Percentiles rank a stretch among this genome's conserved stretches.
Evolutionary conservation across 2,797 vertebrate genomes (phyloP).

Genomic region (Tamandua tetradactyla): DNA sequence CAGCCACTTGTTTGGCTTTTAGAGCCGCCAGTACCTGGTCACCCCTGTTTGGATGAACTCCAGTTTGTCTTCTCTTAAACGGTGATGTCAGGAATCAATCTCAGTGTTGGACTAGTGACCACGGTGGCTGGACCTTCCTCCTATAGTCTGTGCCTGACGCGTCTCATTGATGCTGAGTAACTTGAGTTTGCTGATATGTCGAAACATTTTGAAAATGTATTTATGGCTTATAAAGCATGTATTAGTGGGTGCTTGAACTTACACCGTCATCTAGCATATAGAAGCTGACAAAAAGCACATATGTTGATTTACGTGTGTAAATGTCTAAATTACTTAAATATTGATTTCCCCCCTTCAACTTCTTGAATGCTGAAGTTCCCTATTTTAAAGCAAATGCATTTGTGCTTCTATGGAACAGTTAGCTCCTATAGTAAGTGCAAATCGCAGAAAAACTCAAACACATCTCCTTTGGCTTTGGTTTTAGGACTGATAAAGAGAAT

Average conservation of each 20-base stretch:
- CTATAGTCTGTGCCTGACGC: not conserved
- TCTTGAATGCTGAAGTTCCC: constrained; percentile 40
- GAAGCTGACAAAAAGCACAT: constrained; percentile 21
- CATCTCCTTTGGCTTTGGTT: not conserved
- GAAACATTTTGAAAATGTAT: constrained; percentile 4
- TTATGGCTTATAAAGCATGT: constrained; percentile 54
- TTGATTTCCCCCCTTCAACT: constrained; percentile 35
- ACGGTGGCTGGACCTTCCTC: not conserved
- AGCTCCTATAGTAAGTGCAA: not conserved
- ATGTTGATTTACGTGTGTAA: constrained; percentile 48
- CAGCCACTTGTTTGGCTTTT: not conserved
- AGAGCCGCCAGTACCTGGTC: not conserved
- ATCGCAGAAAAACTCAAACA: not conserved
- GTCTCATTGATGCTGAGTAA: not conserved
- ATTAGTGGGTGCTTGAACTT: constrained; percentile 32
- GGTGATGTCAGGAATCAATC: not conserved
- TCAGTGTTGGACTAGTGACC: not conserved
- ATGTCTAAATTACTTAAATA: constrained; percentile 57
- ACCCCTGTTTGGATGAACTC: constrained; percentile 7
- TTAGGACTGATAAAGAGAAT: constrained; percentile 14
- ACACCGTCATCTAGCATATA: constrained; percentile 17
- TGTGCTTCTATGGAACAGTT: not conserved
- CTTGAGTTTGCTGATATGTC: not conserved
- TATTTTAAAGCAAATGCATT: constrained; percentile 40
- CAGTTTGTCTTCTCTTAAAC: constrained; percentile 43